A percentile compares a stretch with the other conserved stretches of the same genome.
These are phyloP conservation scores for Colletes latitarsis DNA, from an alignment of 1,140 invertebrate species.

Conservation along the genomic window DNA sequence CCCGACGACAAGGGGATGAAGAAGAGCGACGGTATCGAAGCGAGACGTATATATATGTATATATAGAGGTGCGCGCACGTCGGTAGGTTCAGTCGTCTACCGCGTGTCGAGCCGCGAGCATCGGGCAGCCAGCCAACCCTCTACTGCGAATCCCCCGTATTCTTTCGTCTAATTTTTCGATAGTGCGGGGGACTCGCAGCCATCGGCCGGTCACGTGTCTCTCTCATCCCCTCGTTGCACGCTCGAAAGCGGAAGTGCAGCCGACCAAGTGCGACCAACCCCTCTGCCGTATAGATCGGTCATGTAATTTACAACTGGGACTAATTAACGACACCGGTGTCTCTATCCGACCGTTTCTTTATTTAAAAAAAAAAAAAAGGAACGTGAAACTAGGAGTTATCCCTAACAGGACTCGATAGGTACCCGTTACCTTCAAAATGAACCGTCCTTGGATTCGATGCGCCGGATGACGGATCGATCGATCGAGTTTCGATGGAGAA, in stretches of 20 bases:
- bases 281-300: conserved; percentile 14
- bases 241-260: conserved; percentile 55
- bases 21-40: conserved; percentile 69
- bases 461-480: neutral
- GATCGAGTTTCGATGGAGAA: neutral
- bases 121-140: conserved; percentile 59
- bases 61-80: conserved; percentile 71
- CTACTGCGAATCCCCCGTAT: conserved; percentile 11
- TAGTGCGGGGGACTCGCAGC: conserved; percentile 12
- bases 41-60: conserved; percentile 70
- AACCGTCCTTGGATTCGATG: neutral
- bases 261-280: conserved; percentile 53
- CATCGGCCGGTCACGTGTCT: conserved; percentile 47
- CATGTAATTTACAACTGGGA: conserved; percentile 28
- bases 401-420: too few species aligned
- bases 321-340: conserved; percentile 15
- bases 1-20: conserved; percentile 71
- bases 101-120: conserved; percentile 72
- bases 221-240: conserved; percentile 12
- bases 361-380: neutral
- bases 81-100: conserved; percentile 71
- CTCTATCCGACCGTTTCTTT: neutral
- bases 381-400: neutral
- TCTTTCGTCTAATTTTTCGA: conserved; percentile 25
- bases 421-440: neutral